These are phyloP conservation scores for Acarapis woodi DNA, from an alignment of 1,140 invertebrate genomes.

Conservation along the genomic window DNA sequence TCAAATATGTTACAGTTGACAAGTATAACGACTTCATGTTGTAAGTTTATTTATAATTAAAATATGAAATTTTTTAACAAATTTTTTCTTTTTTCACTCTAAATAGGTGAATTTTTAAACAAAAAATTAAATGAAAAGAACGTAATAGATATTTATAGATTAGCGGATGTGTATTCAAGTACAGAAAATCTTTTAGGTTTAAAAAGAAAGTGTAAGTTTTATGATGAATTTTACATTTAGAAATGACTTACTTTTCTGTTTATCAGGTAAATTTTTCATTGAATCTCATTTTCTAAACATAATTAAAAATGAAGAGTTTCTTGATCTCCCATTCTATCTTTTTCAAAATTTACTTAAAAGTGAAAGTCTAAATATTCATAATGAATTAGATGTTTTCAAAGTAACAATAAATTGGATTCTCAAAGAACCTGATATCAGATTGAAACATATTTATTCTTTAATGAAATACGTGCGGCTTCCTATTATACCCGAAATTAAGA, in stretches of 20 bases:
- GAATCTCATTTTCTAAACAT: slow-evolving; percentile 59
- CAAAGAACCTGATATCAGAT: slow-evolving; percentile 42
- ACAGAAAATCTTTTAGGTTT: too few species aligned
- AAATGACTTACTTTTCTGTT: slow-evolving; percentile 40
- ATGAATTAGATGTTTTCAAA: slow-evolving; percentile 69
- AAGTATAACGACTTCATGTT: slow-evolving; percentile 56
- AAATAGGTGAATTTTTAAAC: too few species aligned
- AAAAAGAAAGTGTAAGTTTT: too few species aligned
- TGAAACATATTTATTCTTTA: slow-evolving; percentile 58
- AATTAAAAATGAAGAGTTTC: slow-evolving; percentile 47
- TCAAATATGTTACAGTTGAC: slow-evolving; percentile 71
- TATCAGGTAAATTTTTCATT: slow-evolving; percentile 50
- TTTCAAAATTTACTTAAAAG: slow-evolving; percentile 48
- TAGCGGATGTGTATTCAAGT: too few species aligned
- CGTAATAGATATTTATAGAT: too few species aligned
- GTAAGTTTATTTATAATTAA: slow-evolving; percentile 48
- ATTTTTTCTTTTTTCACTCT: slow-evolving; percentile 26
- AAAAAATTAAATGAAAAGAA: too few species aligned
- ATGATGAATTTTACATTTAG: slow-evolving; percentile 72
- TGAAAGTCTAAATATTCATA: slow-evolving; percentile 61
- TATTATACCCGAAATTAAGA: slow-evolving; percentile 45
- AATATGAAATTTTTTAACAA: slow-evolving; percentile 53
- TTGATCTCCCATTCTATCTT: slow-evolving; percentile 48
- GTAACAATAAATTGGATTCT: slow-evolving; percentile 68
- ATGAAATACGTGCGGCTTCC: slow-evolving; percentile 51